phyloP scores from a whole-genome alignment of 1,140 invertebrate species.

The Hormaphis cornu region DNA sequence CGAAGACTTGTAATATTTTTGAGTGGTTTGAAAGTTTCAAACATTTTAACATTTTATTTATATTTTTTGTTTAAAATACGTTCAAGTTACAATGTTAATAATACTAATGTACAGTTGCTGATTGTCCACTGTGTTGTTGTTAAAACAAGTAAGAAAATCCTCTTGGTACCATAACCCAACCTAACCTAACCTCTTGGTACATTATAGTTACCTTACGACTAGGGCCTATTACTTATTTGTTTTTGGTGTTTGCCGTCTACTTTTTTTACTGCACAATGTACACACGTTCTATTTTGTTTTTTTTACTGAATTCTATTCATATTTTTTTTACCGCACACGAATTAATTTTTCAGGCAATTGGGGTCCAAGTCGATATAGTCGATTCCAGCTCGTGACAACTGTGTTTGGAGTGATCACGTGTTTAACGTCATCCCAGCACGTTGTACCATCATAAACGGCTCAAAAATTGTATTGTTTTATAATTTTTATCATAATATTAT shows the following conservation, averaged over 20 bases:
- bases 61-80: slow-evolving; percentile 16
- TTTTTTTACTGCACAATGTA: background rate
- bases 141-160: too few relatives aligned
- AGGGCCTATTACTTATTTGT: too few relatives aligned
- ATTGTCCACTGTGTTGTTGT: too few relatives aligned
- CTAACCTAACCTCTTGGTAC: too few relatives aligned
- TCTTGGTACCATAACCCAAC: too few relatives aligned
- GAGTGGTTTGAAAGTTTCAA: slow-evolving; percentile 10
- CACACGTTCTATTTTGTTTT: too few relatives aligned
- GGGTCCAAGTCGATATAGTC: slow-evolving; percentile 4
- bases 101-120: too few relatives aligned
- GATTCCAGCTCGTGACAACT: slow-evolving; percentile 4
- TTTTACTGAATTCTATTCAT: too few relatives aligned
- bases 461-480: too few relatives aligned
- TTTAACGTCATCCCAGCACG: background rate
- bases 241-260: background rate
- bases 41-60: background rate
- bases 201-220: too few relatives aligned
- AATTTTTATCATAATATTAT: background rate
- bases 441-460: slow-evolving; percentile 21
- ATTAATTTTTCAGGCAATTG: slow-evolving; percentile 22
- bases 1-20: background rate
- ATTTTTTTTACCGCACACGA: background rate
- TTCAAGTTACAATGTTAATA: too few relatives aligned
- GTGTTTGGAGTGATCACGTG: slow-evolving; percentile 7